These are phyloP conservation scores for Epirrhoe tristata DNA, from an alignment of 2,888 invertebrate species.

Conservation along the genomic window DNA sequence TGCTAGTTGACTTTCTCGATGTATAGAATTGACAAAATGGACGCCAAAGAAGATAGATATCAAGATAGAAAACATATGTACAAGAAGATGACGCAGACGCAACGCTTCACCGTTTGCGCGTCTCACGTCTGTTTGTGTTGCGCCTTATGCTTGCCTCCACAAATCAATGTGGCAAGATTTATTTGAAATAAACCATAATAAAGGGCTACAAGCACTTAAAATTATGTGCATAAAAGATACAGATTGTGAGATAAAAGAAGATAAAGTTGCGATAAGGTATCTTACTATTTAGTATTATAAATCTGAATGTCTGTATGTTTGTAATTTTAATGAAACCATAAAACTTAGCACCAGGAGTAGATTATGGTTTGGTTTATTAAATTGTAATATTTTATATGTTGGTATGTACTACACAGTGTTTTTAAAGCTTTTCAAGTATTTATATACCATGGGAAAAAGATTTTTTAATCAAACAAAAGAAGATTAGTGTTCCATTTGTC, in stretches of 20 bases:
- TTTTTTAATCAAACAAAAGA: background rate
- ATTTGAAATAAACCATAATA: background rate
- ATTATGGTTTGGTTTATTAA: no score
- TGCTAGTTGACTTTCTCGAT: no score
- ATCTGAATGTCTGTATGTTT: background rate
- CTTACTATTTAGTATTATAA: background rate
- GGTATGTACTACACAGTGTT: no score
- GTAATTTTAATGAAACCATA: no score
- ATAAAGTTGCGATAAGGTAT: background rate
- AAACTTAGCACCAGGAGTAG: no score
- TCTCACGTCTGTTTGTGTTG: no score
- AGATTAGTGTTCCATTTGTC: conserved; percentile 12
- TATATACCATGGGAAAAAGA: background rate
- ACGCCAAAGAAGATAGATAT: no score
- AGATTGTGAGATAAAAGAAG: background rate
- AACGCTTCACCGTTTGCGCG: no score
- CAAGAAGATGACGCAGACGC: no score
- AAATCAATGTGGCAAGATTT: background rate
- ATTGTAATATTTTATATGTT: no score
- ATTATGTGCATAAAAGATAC: background rate
- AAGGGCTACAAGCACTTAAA: background rate
- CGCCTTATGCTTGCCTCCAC: background rate
- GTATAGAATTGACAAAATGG: no score
- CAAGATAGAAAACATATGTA: no score
- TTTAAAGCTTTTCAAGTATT: background rate